Evolutionary conservation across 2,113 vertebrate genomes (phyloP).

Genomic region (Bufo gargarizans): DNA sequence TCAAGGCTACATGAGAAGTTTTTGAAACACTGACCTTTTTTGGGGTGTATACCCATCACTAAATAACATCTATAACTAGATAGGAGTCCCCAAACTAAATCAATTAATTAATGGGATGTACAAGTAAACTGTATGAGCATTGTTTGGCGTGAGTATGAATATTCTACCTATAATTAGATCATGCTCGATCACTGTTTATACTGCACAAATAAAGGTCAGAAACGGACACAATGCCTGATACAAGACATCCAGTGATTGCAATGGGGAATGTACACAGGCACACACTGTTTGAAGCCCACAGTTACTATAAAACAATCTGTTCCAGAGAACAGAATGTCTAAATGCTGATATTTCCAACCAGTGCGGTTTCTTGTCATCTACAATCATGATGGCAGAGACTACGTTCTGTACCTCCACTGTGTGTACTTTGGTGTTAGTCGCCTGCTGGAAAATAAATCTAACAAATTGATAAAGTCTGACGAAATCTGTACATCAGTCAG

Average conservation of each 20-base stretch:
- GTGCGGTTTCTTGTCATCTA: constrained; percentile 19
- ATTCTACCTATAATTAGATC: background rate
- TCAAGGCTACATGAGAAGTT: too few relatives aligned
- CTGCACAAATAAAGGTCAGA: constrained; percentile 11
- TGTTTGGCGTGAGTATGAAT: background rate
- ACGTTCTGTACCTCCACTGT: background rate
- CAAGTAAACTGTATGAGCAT: background rate
- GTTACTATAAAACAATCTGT: constrained; percentile 19
- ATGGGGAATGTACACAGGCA: constrained; percentile 17
- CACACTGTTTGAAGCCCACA: constrained; percentile 21
- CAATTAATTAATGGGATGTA: background rate
- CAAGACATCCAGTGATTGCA: constrained; percentile 20
- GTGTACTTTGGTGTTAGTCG: background rate
- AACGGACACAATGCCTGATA: constrained; percentile 24
- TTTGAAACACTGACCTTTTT: too few relatives aligned
- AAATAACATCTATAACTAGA: too few relatives aligned
- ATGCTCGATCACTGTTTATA: background rate
- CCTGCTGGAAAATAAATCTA: background rate
- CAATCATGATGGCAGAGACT: constrained; percentile 1
- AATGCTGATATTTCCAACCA: background rate
- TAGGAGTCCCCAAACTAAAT: too few relatives aligned
- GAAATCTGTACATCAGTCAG: background rate
- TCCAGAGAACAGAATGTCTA: constrained; percentile 39
- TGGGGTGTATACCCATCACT: too few relatives aligned
- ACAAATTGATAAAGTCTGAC: background rate